These are phyloP conservation scores for Podargus strigoides DNA, from an alignment of 2,797 vertebrate genomes.

Conservation along the genomic window DNA sequence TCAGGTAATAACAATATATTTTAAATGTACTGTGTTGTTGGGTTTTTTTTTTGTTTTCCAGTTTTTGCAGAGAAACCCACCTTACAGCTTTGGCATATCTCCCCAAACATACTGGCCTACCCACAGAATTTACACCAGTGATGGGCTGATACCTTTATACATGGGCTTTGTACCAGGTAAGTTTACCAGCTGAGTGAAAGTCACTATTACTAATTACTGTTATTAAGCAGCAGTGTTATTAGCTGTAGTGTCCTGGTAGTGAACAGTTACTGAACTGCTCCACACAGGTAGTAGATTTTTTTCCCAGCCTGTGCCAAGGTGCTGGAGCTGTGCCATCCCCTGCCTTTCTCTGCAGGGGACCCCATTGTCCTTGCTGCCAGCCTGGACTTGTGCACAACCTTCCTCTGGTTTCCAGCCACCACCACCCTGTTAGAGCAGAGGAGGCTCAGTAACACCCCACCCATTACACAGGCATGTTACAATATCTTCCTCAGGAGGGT, in stretches of 20 bases:
- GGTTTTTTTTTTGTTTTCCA: not conserved
- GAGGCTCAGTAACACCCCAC: not conserved
- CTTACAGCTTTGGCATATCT: constrained; percentile 28
- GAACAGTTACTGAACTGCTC: not conserved
- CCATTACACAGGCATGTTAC: fast-evolving
- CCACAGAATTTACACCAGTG: constrained; percentile 55
- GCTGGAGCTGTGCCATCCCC: not conserved
- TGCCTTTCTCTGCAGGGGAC: not conserved
- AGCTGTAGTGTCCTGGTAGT: not conserved
- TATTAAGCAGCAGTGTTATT: not conserved
- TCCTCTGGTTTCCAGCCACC: not conserved
- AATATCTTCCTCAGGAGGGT: not conserved
- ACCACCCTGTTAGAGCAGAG: not conserved
- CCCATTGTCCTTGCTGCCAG: not conserved
- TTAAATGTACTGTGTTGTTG: not conserved
- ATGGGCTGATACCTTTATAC: constrained; percentile 67
- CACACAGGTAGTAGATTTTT: fast-evolving
- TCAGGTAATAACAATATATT: not conserved
- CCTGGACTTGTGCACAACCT: not conserved
- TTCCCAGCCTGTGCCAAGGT: not conserved
- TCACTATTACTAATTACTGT: not conserved
- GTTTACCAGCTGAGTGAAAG: not conserved
- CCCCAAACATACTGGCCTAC: constrained; percentile 60
- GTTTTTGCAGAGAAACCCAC: constrained; percentile 52
- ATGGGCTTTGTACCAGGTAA: constrained; percentile 70